These are phyloP conservation scores for Drosophila parvula DNA, from an alignment of 1,140 invertebrate species.

Conservation along the genomic window DNA sequence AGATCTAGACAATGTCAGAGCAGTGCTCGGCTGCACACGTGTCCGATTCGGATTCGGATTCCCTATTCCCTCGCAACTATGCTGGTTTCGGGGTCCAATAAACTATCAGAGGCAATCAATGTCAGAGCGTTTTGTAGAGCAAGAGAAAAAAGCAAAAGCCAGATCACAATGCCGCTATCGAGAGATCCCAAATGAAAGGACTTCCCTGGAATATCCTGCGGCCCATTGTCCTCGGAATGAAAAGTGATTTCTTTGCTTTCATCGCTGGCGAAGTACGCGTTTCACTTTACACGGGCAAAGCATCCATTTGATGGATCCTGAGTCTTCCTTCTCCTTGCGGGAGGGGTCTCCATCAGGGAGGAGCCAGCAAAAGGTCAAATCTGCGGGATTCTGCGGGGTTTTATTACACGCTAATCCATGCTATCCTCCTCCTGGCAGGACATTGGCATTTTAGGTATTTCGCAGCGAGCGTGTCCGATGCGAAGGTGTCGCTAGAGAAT, in stretches of 20 bases:
- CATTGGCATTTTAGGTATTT: constrained; percentile 39
- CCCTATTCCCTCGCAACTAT: constrained; percentile 5
- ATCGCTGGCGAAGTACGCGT: constrained; percentile 23
- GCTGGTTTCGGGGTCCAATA: constrained; percentile 47
- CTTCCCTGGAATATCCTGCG: constrained; percentile 70
- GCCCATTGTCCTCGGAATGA: constrained; percentile 62
- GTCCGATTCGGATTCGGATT: constrained; percentile 41
- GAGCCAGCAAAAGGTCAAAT: constrained; percentile 44
- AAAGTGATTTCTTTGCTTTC: constrained; percentile 69
- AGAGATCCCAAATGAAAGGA: constrained; percentile 54
- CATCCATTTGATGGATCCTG: constrained; percentile 38
- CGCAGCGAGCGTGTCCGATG: constrained; percentile 45
- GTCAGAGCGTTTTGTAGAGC: constrained; percentile 66
- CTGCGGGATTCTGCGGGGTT: constrained; percentile 10
- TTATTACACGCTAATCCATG: constrained; percentile 17
- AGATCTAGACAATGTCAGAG: constrained; percentile 49
- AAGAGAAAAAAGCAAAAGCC: constrained; percentile 36
- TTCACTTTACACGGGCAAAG: constrained; percentile 34
- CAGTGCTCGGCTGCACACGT: constrained; percentile 48
- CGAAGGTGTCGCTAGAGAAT: constrained; percentile 38
- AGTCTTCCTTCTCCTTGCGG: neutral
- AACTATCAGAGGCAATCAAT: constrained; percentile 75
- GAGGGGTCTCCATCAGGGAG: neutral
- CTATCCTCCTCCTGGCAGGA: constrained; percentile 12
- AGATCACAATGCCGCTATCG: constrained; percentile 36